phyloP scores from a whole-genome alignment of 2,888 invertebrate species.

The Leptinotarsa haldemani region DNA sequence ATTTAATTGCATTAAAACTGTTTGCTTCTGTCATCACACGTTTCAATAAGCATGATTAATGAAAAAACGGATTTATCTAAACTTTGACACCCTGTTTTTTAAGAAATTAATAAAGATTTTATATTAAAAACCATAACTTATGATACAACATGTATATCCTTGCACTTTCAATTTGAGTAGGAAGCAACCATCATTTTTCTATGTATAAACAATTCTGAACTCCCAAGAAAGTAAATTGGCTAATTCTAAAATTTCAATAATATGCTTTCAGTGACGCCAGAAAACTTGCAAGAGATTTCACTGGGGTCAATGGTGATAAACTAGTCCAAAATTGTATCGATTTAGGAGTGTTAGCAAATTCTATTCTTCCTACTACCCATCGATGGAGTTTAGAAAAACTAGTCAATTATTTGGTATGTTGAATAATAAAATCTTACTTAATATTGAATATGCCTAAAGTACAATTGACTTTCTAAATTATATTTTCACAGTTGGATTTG shows the following conservation, averaged over 20 bases:
- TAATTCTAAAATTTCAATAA: constrained; percentile 14
- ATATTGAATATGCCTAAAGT: background rate
- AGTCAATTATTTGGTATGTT: constrained; percentile 68
- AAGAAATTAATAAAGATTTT: no score
- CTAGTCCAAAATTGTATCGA: constrained; percentile 73
- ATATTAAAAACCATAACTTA: no score
- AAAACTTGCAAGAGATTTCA: constrained; percentile 73
- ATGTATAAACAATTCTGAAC: no score
- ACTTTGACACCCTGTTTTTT: no score
- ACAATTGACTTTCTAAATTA: background rate
- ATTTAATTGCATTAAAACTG: no score
- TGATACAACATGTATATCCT: no score
- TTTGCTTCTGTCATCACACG: no score
- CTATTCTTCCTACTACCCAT: constrained; percentile 66
- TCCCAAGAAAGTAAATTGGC: no score
- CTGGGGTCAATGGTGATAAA: constrained; percentile 67
- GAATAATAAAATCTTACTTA: background rate
- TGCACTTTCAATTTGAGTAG: no score
- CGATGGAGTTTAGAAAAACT: constrained; percentile 74
- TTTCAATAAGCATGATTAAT: no score
- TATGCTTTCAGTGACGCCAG: constrained; percentile 69
- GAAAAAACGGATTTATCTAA: no score
- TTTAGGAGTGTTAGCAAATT: constrained; percentile 70
- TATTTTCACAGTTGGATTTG: constrained; percentile 66
- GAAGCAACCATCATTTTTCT: no score